Evolutionary conservation across 2,888 invertebrate genomes (phyloP).

Genomic region (Hedychridium roseum): DNA sequence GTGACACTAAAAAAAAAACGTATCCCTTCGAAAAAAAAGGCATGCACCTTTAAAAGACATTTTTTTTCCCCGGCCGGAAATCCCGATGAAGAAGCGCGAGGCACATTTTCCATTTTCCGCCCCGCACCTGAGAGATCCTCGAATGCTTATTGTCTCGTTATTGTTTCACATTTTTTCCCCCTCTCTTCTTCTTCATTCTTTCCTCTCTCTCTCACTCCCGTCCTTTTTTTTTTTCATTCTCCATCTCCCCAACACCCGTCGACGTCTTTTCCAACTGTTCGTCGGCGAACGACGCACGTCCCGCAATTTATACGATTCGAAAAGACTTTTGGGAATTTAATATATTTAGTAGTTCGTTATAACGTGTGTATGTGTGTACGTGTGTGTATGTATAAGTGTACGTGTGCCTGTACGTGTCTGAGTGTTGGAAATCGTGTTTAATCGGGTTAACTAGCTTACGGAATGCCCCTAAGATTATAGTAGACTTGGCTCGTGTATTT

Average conservation of each 20-base stretch:
- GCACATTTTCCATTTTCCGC: too few relatives aligned
- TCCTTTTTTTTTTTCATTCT: conserved; percentile 23
- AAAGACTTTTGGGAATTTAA: conserved; percentile 24
- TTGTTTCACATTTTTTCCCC: conserved; percentile 36
- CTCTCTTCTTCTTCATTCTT: conserved; percentile 15
- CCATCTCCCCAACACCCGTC: conserved; percentile 42
- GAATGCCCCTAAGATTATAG: conserved; percentile 53
- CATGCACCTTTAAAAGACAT: too few relatives aligned
- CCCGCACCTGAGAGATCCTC: conserved; percentile 17
- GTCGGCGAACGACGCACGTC: conserved; percentile 11
- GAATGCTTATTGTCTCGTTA: conserved; percentile 39
- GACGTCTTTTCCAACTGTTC: neutral
- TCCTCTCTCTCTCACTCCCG: conserved; percentile 11
- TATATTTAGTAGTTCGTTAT: conserved; percentile 18
- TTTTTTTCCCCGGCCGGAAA: conserved; percentile 1
- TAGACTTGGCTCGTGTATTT: conserved; percentile 33
- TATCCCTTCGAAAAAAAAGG: conserved; percentile 5
- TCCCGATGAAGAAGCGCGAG: neutral
- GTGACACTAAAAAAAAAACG: conserved; percentile 7
- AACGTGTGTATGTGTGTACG: conserved; percentile 11
- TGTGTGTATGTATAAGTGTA: conserved; percentile 14
- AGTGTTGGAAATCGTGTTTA: conserved; percentile 6
- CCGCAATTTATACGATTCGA: conserved; percentile 15
- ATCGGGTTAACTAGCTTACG: conserved; percentile 45
- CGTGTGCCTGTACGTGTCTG: conserved; percentile 21